These are phyloP conservation scores for Aselliscus stoliczkanus DNA, from an alignment of 2,797 vertebrate genomes.

Conservation along the genomic window DNA sequence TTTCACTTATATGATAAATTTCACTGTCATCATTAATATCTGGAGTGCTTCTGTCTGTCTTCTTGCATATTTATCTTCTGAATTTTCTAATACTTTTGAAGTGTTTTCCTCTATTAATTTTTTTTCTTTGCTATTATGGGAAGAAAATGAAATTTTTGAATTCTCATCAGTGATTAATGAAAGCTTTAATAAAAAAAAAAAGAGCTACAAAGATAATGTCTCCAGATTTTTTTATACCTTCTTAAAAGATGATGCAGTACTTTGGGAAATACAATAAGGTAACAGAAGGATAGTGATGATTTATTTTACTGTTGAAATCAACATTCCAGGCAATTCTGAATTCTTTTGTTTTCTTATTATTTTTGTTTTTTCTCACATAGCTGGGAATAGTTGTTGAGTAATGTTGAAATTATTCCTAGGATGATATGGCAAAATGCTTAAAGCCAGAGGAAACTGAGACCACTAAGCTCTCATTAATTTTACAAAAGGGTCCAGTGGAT, in stretches of 20 bases:
- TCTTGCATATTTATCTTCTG: neutral
- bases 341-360: slow-evolving; percentile 2
- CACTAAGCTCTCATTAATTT: neutral
- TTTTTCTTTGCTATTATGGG: neutral
- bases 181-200: neutral
- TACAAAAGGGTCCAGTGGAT: neutral
- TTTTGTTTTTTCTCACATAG: neutral
- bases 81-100: neutral
- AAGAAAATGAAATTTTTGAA: neutral
- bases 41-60: neutral
- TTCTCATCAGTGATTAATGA: neutral
- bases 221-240: neutral
- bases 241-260: neutral
- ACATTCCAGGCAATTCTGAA: neutral
- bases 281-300: neutral
- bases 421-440: neutral
- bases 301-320: neutral
- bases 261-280: neutral
- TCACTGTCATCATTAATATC: neutral
- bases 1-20: neutral
- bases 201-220: neutral
- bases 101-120: neutral
- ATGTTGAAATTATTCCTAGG: neutral
- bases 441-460: neutral
- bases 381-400: neutral